Conservation (phyloP, 2,888 invertebrate genomes). For the Rhingia rostrata region DNA sequence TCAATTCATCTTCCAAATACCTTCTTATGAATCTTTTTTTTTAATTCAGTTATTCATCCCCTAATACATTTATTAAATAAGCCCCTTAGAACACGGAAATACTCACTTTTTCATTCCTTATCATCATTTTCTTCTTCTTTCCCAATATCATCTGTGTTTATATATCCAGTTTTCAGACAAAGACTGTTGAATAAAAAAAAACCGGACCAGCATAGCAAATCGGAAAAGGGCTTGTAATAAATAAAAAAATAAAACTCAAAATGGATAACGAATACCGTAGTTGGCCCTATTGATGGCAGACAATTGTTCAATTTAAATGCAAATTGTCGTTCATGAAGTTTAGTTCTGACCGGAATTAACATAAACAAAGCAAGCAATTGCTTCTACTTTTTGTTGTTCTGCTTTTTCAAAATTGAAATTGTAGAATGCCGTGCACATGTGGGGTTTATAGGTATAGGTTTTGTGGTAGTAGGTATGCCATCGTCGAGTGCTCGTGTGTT, state of each 20-base stretch:
- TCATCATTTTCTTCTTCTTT: not conserved
- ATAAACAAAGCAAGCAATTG: slow-evolving; percentile 69
- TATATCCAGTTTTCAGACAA: too few species aligned
- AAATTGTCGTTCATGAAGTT: slow-evolving; percentile 67
- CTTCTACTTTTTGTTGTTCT: slow-evolving; percentile 11
- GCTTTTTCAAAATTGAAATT: slow-evolving; percentile 47
- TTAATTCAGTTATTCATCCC: not conserved
- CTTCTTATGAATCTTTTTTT: not conserved
- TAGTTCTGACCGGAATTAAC: slow-evolving; percentile 67
- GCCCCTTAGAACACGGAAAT: not conserved
- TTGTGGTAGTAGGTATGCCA: not conserved
- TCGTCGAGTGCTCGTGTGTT: not conserved
- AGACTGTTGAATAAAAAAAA: not conserved
- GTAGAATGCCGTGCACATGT: slow-evolving; percentile 52
- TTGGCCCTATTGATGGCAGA: slow-evolving; percentile 63
- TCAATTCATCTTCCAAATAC: slow-evolving; percentile 1
- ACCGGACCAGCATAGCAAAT: not conserved
- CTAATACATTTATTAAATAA: slow-evolving; percentile 17
- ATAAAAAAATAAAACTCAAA: slow-evolving; percentile 26
- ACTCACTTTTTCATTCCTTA: slow-evolving; percentile 23
- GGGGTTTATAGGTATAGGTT: slow-evolving; percentile 53
- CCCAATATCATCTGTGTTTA: slow-evolving; percentile 7
- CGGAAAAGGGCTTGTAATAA: slow-evolving; percentile 16
- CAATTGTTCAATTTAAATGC: slow-evolving; percentile 74
- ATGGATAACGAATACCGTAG: slow-evolving; percentile 38